Base-by-base conservation (phyloP, 2,888 invertebrate species). In the Exephanes ischioxanthus region DNA sequence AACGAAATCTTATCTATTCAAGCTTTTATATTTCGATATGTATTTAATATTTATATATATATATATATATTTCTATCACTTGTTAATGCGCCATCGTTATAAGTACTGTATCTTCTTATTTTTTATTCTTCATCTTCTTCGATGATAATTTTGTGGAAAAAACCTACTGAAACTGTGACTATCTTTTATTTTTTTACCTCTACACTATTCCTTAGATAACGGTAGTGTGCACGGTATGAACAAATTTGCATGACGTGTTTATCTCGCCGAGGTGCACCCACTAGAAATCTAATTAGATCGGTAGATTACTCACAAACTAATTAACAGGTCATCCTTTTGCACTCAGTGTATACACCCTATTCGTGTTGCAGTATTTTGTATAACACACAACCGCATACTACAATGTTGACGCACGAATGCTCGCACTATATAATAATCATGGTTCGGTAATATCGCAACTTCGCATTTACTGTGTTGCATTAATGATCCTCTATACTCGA, bases 241-340 rank as follows among this genome's bases (percentile, higher is more conserved):
- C 71, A 51, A 33, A 19, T 19, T 84, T 86, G 85, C 85, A 86
- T 86, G 85, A 76, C 67, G 72, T 70, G 70, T 80, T 68, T 77
- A 37, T 75, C 71, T 19, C 55, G 30, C 41, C 51, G 67, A 67
- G 51, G 26, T 61, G 76, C 85, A 85, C 67, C 51, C 80, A 71
- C 67, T 80, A 75, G 67, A 63, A 26, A 22, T 72, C 14, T 53
- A 72, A 80, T 85, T 85, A 58, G 41, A 76, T 45, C 61, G 16
- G 45, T 71, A 53, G 79, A 83, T 70, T 70, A 76, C 37, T 22
- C 63, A 11, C 26, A 67, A 76, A 72, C 26, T 58, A 77, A 70
- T 83, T 55, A 77, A 41, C 30, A 11, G 63, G 48, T 33, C 51
- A 41, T 37, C n/a, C 45, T 30, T 61, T 75, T 63, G 68, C 68